Percentiles rank a stretch among this genome's conserved stretches.
phyloP scores from a whole-genome alignment of 2,113 vertebrate species.

The Cromileptes altivelis region DNA sequence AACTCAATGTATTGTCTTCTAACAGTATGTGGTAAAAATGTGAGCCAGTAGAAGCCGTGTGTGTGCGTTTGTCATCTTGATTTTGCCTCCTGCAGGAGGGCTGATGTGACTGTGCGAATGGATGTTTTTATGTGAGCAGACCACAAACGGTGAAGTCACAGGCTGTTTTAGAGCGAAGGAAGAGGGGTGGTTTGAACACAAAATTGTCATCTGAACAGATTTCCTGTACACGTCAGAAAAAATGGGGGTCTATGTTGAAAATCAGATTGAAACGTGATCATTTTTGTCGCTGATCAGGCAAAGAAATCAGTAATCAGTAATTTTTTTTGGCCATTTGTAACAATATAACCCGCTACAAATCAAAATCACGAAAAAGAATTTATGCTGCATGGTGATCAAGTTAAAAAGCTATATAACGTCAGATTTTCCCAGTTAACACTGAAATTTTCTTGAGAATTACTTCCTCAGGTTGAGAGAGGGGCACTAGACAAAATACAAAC shows the following conservation, averaged over 20 bases:
- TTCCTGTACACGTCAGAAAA: constrained; percentile 39
- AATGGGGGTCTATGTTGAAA: constrained; percentile 31
- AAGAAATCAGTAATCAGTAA: constrained; percentile 12
- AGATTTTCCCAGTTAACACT: constrained; percentile 2
- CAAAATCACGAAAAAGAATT: not conserved
- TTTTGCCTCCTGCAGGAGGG: constrained; percentile 42
- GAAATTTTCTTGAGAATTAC: not conserved
- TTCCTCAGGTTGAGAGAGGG: constrained; percentile 20
- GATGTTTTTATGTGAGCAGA: constrained; percentile 56
- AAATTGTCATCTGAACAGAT: constrained; percentile 33
- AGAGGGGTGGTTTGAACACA: constrained; percentile 41
- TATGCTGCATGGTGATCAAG: constrained; percentile 30
- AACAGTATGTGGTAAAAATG: constrained; percentile 46
- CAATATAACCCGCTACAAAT: constrained; percentile 3
- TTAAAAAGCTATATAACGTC: constrained; percentile 7
- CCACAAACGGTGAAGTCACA: constrained; percentile 34
- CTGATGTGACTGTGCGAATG: constrained; percentile 34
- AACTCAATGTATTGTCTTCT: constrained; percentile 61
- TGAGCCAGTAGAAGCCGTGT: constrained; percentile 58
- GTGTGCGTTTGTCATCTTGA: not conserved
- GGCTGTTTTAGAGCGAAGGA: constrained; percentile 34
- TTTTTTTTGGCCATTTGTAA: constrained; percentile 16
- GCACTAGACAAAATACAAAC: not conserved
- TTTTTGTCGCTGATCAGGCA: not conserved
- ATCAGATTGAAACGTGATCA: constrained; percentile 7